phyloP scores from a whole-genome alignment of 2,797 vertebrate species.

The Pantherophis alleghaniensis region DNA sequence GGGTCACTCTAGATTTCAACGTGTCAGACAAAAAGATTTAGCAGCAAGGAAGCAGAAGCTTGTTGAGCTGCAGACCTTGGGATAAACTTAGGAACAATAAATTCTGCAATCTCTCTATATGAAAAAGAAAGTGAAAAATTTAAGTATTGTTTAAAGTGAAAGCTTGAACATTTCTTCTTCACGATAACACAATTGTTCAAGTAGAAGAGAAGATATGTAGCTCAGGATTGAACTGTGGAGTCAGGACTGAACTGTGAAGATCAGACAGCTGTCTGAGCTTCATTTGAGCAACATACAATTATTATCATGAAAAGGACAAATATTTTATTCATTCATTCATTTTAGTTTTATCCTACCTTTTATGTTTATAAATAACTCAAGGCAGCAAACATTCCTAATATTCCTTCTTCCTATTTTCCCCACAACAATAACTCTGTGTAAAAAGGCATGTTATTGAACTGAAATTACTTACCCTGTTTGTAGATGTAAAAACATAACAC shows the following conservation, averaged over 20 bases:
- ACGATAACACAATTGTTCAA: not conserved
- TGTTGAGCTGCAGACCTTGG: not conserved
- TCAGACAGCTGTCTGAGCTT: not conserved
- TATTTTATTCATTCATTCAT: not conserved
- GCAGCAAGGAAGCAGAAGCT: not conserved
- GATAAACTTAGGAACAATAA: not conserved
- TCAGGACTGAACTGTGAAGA: not conserved
- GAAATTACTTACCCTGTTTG: not conserved
- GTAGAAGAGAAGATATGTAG: not conserved
- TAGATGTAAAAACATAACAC: not conserved
- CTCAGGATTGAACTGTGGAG: not conserved
- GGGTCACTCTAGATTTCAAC: not conserved
- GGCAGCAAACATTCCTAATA: not conserved
- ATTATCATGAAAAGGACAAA: not conserved
- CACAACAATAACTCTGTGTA: not conserved
- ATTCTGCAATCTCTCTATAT: not conserved
- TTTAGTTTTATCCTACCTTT: not conserved
- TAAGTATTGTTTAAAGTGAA: too few species aligned
- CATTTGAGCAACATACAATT: not conserved
- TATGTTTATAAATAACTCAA: not conserved
- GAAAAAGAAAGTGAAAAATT: not conserved
- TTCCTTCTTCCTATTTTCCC: not conserved
- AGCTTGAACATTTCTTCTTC: not conserved
- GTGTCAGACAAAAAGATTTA: not conserved
- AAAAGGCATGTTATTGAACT: not conserved